Conservation (phyloP, 2,113 vertebrate species). For the Ailuropoda melanoleuca region DNA sequence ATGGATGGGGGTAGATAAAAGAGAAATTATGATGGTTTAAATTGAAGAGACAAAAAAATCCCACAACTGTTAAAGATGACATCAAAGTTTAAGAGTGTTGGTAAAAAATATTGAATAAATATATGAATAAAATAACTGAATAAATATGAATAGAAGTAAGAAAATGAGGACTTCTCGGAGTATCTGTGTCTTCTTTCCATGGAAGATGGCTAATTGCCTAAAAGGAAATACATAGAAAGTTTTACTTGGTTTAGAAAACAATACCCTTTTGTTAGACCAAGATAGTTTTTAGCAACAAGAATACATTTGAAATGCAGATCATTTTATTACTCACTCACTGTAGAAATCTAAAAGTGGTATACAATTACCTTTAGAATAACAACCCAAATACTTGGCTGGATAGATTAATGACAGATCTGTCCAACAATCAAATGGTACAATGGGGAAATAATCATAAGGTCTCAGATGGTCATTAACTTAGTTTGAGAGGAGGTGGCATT, state of each 20-base stretch:
- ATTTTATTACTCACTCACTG: not conserved
- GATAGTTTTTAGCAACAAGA: not conserved
- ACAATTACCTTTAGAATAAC: not conserved
- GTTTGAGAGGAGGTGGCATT: not conserved
- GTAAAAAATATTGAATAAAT: conserved; percentile 2
- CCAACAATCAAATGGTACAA: not conserved
- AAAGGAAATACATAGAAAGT: not conserved
- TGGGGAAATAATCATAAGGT: not conserved
- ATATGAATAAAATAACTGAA: not conserved
- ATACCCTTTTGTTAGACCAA: not conserved
- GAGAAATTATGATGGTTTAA: not conserved
- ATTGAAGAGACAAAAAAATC: not conserved
- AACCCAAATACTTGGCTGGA: not conserved
- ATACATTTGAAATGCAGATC: not conserved
- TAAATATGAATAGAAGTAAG: not conserved
- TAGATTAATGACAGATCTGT: not conserved
- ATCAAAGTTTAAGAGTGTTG: not conserved
- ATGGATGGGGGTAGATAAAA: not conserved
- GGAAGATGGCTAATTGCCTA: not conserved
- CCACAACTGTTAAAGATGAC: not conserved
- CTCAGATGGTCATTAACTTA: not conserved
- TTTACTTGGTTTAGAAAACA: not conserved
- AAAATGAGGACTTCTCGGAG: not conserved
- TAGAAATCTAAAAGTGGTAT: not conserved
- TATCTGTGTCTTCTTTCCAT: not conserved